Evolutionary conservation across 2,113 vertebrate genomes (phyloP).

Genomic region (Clinocottus analis): DNA sequence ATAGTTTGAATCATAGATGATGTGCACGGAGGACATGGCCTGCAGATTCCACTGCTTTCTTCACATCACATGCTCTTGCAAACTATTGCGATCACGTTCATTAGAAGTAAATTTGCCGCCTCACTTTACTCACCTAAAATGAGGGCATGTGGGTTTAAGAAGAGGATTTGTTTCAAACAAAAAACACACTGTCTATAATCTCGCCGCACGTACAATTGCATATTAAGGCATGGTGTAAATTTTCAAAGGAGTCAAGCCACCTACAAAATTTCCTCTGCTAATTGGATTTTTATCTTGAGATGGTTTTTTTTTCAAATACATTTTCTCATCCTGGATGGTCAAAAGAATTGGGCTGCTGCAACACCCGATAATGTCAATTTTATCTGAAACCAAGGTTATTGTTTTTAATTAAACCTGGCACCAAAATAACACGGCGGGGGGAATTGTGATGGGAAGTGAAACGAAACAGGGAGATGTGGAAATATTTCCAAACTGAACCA

Average conservation of each 20-base stretch:
- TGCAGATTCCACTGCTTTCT: slow-evolving; percentile 16
- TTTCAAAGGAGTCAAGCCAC: slow-evolving; percentile 9
- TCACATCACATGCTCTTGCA: neutral
- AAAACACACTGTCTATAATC: neutral
- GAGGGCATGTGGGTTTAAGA: neutral
- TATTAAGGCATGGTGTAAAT: neutral
- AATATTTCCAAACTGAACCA: neutral
- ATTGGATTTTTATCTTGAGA: slow-evolving; percentile 47
- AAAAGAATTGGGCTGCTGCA: neutral
- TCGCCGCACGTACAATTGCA: neutral
- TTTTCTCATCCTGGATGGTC: slow-evolving; percentile 25
- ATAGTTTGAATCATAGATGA: slow-evolving; percentile 41
- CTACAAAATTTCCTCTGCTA: slow-evolving; percentile 15
- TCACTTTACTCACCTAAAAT: neutral
- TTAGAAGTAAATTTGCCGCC: neutral
- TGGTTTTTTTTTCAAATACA: slow-evolving; percentile 33
- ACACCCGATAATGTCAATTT: slow-evolving; percentile 19
- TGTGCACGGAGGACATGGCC: neutral
- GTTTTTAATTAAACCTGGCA: neutral
- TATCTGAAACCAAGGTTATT: neutral
- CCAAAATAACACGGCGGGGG: neutral
- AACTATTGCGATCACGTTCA: neutral
- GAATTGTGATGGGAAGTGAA: neutral
- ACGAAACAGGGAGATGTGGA: neutral
- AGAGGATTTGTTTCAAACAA: slow-evolving; percentile 6